Conservation (phyloP, 1,140 invertebrate genomes). For the Drosophila pachea region DNA sequence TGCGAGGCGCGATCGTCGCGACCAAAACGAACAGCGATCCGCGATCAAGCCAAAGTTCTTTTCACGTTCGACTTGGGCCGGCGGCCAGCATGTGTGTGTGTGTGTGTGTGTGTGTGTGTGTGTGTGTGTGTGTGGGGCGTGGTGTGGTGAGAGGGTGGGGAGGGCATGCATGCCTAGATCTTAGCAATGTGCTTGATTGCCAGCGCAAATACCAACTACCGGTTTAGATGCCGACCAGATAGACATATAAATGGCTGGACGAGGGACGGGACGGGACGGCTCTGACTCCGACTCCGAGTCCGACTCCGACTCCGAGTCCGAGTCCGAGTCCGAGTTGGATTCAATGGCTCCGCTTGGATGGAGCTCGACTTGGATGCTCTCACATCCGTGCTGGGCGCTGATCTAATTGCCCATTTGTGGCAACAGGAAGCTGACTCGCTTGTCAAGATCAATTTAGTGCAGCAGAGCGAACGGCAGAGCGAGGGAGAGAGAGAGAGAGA, state of each 20-base stretch:
- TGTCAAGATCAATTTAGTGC: constrained; percentile 53
- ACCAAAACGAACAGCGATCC: constrained; percentile 27
- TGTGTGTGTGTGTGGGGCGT: no score
- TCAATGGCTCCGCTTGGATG: constrained; percentile 5
- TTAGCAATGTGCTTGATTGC: constrained; percentile 72
- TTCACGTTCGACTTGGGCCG: no score
- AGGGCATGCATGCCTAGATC: constrained; percentile 72
- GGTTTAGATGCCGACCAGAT: constrained; percentile 65
- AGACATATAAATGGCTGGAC: constrained; percentile 44
- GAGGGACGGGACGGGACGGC: not conserved
- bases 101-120: no score
- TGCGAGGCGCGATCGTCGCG: constrained; percentile 72
- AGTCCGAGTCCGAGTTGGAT: not conserved
- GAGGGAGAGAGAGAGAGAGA: not conserved
- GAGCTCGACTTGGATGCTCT: constrained; percentile 25
- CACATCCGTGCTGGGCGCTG: constrained; percentile 48
- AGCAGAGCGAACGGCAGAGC: constrained; percentile 2
- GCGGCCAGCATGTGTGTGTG: no score
- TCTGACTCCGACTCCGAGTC: constrained; percentile 6
- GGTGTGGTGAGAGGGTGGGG: not conserved
- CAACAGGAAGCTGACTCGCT: constrained; percentile 62
- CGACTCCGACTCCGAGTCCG: not conserved
- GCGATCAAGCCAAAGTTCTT: constrained; percentile 62
- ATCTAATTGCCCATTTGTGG: constrained; percentile 66
- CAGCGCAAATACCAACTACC: constrained; percentile 76